These are phyloP conservation scores for Acrocephalus arundinaceus DNA, from an alignment of 2,113 vertebrate species.

Conservation along the genomic window DNA sequence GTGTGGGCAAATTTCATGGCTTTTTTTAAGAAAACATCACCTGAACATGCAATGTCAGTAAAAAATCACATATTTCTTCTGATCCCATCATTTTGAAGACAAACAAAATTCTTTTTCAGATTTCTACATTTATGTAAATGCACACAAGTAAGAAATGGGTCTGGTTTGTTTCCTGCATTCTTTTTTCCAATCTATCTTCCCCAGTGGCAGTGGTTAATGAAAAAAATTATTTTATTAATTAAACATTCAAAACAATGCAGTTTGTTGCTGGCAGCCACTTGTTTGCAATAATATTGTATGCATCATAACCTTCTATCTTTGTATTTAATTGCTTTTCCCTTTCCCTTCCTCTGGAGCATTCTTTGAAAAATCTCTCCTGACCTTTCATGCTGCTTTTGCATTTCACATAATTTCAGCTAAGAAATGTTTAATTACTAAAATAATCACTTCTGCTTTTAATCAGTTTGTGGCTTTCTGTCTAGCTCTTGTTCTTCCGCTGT, in stretches of 20 bases:
- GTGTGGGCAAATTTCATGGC: background rate
- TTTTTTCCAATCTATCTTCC: background rate
- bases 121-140: background rate
- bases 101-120: background rate
- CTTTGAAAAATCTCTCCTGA: slow-evolving; percentile 49
- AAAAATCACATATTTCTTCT: background rate
- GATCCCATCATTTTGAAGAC: background rate
- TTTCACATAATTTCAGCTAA: slow-evolving; percentile 41
- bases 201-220: background rate
- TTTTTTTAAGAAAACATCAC: background rate
- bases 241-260: slow-evolving; percentile 45
- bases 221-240: slow-evolving; percentile 38
- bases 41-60: background rate
- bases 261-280: slow-evolving; percentile 7
- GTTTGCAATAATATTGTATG: slow-evolving; percentile 33
- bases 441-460: slow-evolving; percentile 43
- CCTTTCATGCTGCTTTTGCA: slow-evolving; percentile 31
- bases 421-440: slow-evolving; percentile 59
- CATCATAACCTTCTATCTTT: slow-evolving; percentile 19
- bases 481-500: background rate
- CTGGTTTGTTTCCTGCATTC: background rate
- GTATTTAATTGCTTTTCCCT: slow-evolving; percentile 1
- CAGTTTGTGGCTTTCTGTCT: background rate
- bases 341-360: background rate
- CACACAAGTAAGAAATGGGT: background rate